These are phyloP conservation scores for Rhodinocichla rosea DNA, from an alignment of 2,113 vertebrate genomes.

Conservation along the genomic window DNA sequence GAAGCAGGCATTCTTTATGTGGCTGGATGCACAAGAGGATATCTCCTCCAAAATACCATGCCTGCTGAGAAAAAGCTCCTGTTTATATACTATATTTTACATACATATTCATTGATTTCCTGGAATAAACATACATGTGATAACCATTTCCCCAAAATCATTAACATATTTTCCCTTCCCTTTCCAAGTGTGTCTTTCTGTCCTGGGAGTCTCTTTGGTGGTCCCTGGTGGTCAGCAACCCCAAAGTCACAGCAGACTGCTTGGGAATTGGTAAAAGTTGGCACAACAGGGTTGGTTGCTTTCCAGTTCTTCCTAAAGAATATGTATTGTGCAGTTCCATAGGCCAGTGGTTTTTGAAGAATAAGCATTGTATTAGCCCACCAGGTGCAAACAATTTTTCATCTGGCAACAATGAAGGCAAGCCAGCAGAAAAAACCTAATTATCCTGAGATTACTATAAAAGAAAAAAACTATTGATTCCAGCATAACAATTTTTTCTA, in stretches of 20 bases:
- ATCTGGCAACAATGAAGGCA: not conserved
- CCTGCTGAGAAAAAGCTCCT: not conserved
- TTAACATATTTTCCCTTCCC: not conserved
- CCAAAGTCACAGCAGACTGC: not conserved
- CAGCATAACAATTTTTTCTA: not conserved
- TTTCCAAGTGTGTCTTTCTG: fast-evolving
- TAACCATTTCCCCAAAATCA: not conserved
- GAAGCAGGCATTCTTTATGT: not conserved
- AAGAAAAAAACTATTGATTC: not conserved
- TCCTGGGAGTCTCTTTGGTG: not conserved
- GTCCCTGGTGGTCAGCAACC: not conserved
- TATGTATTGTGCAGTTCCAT: not conserved
- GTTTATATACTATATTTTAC: not conserved
- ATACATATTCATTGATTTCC: not conserved
- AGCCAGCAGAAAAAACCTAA: not conserved
- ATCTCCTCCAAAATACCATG: not conserved
- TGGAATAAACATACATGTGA: not conserved
- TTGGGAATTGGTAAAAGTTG: not conserved
- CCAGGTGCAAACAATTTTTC: not conserved
- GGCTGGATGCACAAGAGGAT: fast-evolving
- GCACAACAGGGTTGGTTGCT: not conserved
- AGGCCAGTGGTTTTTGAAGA: not conserved
- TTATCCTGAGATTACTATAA: not conserved
- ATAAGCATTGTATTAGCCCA: not conserved
- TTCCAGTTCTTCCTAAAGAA: not conserved